These are phyloP conservation scores for Dorcus parallelipipedus DNA, from an alignment of 2,888 invertebrate genomes.

Conservation along the genomic window DNA sequence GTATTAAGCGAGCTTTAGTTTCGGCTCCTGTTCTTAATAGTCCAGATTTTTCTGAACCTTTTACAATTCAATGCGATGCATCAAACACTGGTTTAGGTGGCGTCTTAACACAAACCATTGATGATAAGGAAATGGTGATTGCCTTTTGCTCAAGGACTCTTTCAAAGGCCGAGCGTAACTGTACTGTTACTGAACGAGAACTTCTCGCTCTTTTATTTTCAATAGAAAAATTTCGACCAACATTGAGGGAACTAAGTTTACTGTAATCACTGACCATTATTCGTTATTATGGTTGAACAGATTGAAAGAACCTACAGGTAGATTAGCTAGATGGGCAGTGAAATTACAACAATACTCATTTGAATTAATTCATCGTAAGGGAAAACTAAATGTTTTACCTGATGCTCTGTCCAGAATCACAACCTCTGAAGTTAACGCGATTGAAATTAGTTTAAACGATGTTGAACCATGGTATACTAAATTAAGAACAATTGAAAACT, in stretches of 20 bases:
- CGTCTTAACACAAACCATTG: constrained; percentile 25
- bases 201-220: constrained; percentile 15
- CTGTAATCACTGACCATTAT: constrained; percentile 30
- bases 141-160: constrained; percentile 21
- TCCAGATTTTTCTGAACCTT: constrained; percentile 3
- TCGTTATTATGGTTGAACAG: constrained; percentile 27
- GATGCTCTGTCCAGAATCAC: no score
- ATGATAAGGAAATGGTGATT: constrained; percentile 19
- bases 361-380: no score
- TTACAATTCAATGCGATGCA: no score
- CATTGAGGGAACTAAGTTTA: constrained; percentile 26
- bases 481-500: no score
- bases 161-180: constrained; percentile 11
- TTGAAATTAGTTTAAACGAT: no score
- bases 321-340: constrained; percentile 29
- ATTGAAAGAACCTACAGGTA: constrained; percentile 25
- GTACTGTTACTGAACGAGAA: constrained; percentile 18
- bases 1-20: constrained; percentile 27
- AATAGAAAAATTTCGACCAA: constrained; percentile 22
- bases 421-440: no score
- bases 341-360: constrained; percentile 21
- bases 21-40: constrained; percentile 23
- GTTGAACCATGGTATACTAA: no score
- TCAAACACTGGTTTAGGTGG: constrained; percentile 19
- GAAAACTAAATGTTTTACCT: no score